phyloP scores from a whole-genome alignment of 2,797 vertebrate genomes.

The Gallinago solitaria region DNA sequence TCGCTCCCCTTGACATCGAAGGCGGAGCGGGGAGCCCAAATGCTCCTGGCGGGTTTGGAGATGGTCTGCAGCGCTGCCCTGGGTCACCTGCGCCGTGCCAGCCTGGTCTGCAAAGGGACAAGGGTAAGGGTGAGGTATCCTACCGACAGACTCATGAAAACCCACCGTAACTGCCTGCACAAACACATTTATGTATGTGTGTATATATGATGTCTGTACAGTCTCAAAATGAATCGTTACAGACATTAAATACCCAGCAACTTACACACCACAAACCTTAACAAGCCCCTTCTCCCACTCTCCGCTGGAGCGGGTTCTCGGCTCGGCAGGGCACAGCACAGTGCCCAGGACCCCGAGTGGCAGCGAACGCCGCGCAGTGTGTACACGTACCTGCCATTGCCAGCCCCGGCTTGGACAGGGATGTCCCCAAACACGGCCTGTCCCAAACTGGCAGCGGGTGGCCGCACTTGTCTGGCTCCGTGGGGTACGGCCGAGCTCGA shows the following conservation, averaged over 20 bases:
- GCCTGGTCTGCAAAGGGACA: background rate
- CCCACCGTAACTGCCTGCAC: background rate
- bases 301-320: accelerated
- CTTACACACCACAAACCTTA: background rate
- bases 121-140: accelerated
- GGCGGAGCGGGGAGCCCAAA: background rate
- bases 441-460: background rate
- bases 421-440: background rate
- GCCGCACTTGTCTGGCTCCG: accelerated
- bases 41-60: background rate
- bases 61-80: accelerated
- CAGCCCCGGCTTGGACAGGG: accelerated
- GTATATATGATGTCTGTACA: background rate
- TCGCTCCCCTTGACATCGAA: accelerated
- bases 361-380: accelerated
- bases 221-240: background rate
- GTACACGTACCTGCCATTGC: accelerated
- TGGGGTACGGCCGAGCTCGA: accelerated
- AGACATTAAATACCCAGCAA: background rate
- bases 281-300: accelerated
- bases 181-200: accelerated
- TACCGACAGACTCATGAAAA: accelerated
- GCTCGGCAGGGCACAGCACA: accelerated
- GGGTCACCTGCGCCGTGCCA: accelerated
- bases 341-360: accelerated